Conservation (phyloP, 2,888 invertebrate genomes). For the Zygogramma bicolorata region DNA sequence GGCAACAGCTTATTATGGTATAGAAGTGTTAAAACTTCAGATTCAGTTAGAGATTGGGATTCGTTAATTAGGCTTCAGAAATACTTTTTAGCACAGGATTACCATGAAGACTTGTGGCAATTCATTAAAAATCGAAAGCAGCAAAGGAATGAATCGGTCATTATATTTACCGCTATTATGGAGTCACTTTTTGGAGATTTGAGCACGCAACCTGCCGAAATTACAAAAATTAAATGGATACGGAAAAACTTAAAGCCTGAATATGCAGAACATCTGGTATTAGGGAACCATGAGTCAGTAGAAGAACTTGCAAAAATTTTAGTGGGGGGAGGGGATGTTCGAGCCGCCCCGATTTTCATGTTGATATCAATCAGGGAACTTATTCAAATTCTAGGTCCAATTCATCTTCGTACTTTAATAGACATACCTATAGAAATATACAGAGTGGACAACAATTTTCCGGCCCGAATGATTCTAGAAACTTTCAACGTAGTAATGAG, state of each 20-base stretch:
- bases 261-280: neutral
- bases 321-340: no score
- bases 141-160: neutral
- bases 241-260: neutral
- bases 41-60: constrained; percentile 5
- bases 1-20: neutral
- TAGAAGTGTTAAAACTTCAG: neutral
- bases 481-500: neutral
- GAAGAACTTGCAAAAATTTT: no score
- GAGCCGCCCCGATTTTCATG: no score
- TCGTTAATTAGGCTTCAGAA: neutral
- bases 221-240: neutral
- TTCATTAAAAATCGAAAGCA: neutral
- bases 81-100: neutral
- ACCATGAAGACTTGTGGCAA: neutral
- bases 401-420: neutral
- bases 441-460: neutral
- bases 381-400: neutral
- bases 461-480: neutral
- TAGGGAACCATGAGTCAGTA: no score
- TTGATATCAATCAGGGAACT: no score
- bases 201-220: neutral
- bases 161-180: neutral
- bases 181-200: neutral
- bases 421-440: neutral